Conservation (phyloP, 2,888 invertebrate genomes). For the Volucella inflata region DNA sequence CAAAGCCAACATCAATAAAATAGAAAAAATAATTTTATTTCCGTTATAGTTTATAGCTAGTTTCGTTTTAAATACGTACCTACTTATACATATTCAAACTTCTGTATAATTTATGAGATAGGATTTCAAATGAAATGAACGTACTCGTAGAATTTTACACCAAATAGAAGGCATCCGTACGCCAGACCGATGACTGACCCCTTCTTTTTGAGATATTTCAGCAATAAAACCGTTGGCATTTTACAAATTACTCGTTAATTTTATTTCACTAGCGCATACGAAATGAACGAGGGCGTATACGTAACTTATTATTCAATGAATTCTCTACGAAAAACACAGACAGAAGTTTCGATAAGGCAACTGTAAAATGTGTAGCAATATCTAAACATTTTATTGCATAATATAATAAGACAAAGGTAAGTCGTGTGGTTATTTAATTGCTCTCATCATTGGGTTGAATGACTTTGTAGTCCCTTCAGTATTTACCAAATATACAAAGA, state of each 20-base stretch:
- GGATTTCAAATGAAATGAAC: neutral
- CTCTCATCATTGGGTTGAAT: neutral
- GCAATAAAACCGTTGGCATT: constrained; percentile 20
- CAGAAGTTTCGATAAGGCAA: too few species aligned
- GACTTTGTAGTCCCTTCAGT: neutral
- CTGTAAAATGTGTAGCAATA: neutral
- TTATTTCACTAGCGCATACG: constrained; percentile 18
- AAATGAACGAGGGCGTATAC: constrained; percentile 5
- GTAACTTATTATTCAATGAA: constrained; percentile 27
- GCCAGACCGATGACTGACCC: neutral
- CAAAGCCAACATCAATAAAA: too few species aligned
- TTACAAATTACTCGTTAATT: constrained; percentile 32
- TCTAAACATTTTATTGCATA: neutral
- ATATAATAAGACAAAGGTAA: neutral
- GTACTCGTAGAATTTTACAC: neutral
- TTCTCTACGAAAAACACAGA: neutral
- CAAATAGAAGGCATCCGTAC: neutral
- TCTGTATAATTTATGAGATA: neutral
- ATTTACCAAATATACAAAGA: too few species aligned
- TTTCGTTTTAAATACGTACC: too few species aligned
- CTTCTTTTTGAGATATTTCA: neutral
- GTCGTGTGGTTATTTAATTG: constrained; percentile 1
- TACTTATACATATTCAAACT: neutral
- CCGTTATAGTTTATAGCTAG: too few species aligned
- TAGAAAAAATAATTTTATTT: too few species aligned